phyloP scores from a whole-genome alignment of 37 sponge, comb jelly and placozoan species.

The Geodia barretti region DNA sequence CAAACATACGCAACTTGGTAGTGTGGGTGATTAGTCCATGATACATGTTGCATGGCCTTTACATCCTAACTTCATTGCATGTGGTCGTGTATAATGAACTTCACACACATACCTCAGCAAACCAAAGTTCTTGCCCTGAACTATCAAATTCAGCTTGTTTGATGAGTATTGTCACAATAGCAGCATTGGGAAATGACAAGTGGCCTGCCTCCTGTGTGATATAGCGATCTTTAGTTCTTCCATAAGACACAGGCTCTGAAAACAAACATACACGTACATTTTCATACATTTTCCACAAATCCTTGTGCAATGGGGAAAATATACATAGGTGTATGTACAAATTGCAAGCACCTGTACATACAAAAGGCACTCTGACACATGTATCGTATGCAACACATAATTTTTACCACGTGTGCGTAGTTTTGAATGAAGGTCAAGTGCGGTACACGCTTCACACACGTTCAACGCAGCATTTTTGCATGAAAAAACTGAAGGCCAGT shows the following conservation, averaged over 20 bases:
- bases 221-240: slow-evolving; percentile 40
- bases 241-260: slow-evolving; percentile 69
- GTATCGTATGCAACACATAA: neutral
- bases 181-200: slow-evolving; percentile 61
- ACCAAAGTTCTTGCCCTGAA: slow-evolving; percentile 47
- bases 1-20: too few species aligned
- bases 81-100: too few species aligned
- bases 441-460: too few species aligned
- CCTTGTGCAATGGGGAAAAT: neutral
- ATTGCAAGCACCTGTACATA: neutral
- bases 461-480: too few species aligned
- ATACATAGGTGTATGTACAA: neutral
- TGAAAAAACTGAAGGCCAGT: too few species aligned
- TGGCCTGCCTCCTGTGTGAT: slow-evolving; percentile 34
- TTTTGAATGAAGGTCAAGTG: too few species aligned
- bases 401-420: too few species aligned
- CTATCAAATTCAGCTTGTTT: slow-evolving; percentile 18
- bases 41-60: too few species aligned
- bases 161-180: slow-evolving; percentile 49
- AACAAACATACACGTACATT: neutral
- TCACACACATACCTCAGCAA: slow-evolving; percentile 71
- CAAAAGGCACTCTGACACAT: neutral
- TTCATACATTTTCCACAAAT: neutral
- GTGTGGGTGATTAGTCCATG: too few species aligned
- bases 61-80: too few species aligned